Evolutionary conservation across 2,888 invertebrate species (phyloP).

Genomic region (Adineta ricciae): DNA sequence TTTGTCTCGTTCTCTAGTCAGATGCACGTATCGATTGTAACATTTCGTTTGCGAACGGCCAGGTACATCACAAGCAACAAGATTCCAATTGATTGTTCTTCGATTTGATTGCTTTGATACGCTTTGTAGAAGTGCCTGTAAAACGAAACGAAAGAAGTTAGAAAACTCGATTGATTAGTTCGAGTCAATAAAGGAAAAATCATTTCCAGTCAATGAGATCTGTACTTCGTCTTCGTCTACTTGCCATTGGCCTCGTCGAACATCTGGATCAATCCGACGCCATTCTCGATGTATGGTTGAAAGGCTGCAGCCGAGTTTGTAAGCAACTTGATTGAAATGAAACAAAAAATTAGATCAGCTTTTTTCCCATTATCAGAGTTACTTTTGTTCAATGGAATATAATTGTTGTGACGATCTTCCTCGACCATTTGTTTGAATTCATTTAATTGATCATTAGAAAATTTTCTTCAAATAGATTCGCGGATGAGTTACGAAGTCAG

Average conservation of each 20-base stretch:
- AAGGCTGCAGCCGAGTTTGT: neutral
- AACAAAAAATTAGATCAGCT: neutral
- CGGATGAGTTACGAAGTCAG: too few relatives aligned
- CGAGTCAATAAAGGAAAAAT: neutral
- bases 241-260: neutral
- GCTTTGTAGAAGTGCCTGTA: neutral
- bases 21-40: neutral
- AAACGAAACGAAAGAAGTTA: neutral
- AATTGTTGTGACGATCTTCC: neutral
- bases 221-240: slow-evolving; percentile 17
- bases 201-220: neutral
- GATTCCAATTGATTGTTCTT: neutral
- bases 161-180: neutral
- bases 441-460: neutral
- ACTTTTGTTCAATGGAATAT: slow-evolving; percentile 11
- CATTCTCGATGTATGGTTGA: neutral
- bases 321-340: neutral
- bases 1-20: neutral
- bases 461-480: neutral
- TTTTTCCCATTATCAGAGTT: neutral
- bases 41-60: slow-evolving; percentile 1
- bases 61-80: neutral
- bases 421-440: neutral
- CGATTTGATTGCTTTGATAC: neutral
- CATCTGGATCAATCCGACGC: neutral